Conservation (phyloP, 2,888 invertebrate species). For the Drosophila suboccidentalis region DNA sequence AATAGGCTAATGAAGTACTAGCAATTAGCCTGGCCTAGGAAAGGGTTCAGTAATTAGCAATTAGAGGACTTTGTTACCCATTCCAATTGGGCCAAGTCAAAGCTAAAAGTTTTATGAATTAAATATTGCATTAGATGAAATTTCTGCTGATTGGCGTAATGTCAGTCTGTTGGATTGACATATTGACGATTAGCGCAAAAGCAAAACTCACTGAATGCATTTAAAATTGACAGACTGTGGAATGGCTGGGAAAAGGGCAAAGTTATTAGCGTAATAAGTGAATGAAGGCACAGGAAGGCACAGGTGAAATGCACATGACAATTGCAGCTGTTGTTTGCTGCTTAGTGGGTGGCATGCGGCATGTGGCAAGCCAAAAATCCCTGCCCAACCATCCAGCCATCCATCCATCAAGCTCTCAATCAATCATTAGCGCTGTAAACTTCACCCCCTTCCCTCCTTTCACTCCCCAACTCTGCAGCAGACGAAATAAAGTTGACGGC, state of each 20-base stretch:
- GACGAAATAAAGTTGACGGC: slow-evolving; percentile 22
- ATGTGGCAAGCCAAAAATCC: slow-evolving; percentile 32
- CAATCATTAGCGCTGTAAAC: slow-evolving; percentile 73
- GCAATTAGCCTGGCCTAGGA: slow-evolving; percentile 5
- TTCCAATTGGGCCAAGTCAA: neutral
- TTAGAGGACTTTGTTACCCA: neutral
- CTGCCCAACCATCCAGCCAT: slow-evolving; percentile 60
- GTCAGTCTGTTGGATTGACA: slow-evolving; percentile 30
- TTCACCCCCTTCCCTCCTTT: slow-evolving; percentile 9
- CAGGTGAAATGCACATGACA: slow-evolving; percentile 78
- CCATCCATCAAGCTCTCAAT: slow-evolving; percentile 77
- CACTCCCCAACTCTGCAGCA: too few relatives aligned
- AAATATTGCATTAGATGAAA: slow-evolving; percentile 49
- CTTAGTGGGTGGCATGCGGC: slow-evolving; percentile 11
- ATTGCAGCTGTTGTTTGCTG: slow-evolving; percentile 74
- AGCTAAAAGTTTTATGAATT: slow-evolving; percentile 12
- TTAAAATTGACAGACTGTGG: slow-evolving; percentile 57
- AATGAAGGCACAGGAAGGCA: slow-evolving; percentile 29
- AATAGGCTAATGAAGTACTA: neutral
- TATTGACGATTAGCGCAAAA: slow-evolving; percentile 24
- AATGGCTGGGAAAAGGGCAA: slow-evolving; percentile 64
- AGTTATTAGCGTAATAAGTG: slow-evolving; percentile 74
- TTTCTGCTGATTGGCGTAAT: slow-evolving; percentile 4
- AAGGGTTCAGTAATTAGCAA: slow-evolving; percentile 4
- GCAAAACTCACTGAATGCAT: slow-evolving; percentile 41